Evolutionary conservation across 1,140 invertebrate genomes (phyloP), one percentile per base, ranked within the genome.

Genomic region (Gryllus bimaculatus): DNA sequence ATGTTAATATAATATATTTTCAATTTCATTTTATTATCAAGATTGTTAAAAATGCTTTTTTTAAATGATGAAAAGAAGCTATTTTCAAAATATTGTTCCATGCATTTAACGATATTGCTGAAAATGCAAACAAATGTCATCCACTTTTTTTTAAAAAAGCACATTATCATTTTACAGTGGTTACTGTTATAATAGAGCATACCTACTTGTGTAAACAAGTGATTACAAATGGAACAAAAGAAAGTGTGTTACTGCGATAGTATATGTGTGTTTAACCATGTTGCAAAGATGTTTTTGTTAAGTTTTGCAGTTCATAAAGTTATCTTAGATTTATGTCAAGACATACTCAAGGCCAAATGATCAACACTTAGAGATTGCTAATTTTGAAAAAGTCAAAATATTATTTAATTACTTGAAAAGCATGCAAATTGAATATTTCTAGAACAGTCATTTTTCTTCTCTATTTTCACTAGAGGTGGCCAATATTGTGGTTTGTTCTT

Each of bases 21-120:
- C 54, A 66, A 66, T 66, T 66, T 66, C 10, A 66, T 66, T 66
- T 66, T 66, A 66, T 66, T 66, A 66, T 13, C 54, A 66, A 66
- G 18, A 18, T 10, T 66, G 54, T 66, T 66, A 66, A 66, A 18
- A 66, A 66, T 66, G 54, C 18, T 66, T 66, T 66, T 66, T 66
- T 66, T 66, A 13, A 66, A 66, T 66, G 54, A 66, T 66, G 18
- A 66, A 66, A 66, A 66, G 54, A 66, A 66, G 54, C 54, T 66
- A 66, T 66, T 66, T 66, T 66, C 54, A 66, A 66, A 66, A 66
- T 66, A 66, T 66, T 66, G 54, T 66, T 66, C 54, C 54, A 66
- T 66, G 54, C 54, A 66, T 66, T 66, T 66, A 66, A 66, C 18
- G 54, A 66, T 13, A 66, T 66, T 66, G 54, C 54, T 66, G 54